These are phyloP conservation scores for Sarcophilus harrisii DNA, from an alignment of 2,797 vertebrate genomes.

Conservation along the genomic window DNA sequence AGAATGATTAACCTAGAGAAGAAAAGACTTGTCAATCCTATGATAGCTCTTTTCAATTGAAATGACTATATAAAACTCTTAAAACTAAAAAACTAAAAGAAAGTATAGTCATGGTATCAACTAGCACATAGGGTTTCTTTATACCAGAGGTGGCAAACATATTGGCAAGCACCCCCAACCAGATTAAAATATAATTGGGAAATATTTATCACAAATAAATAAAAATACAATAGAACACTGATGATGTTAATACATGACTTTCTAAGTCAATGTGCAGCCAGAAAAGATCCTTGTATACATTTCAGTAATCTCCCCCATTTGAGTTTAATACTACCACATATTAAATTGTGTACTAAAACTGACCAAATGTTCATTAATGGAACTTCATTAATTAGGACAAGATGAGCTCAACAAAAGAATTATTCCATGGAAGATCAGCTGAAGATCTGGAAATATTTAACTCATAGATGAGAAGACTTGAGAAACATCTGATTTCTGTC, in stretches of 20 bases:
- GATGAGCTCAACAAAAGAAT: neutral
- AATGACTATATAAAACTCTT: neutral
- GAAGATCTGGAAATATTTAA: neutral
- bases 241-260: neutral
- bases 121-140: neutral
- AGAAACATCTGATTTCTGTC: neutral
- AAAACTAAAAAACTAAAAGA: neutral
- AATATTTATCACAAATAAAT: neutral
- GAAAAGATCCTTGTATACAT: neutral
- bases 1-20: neutral
- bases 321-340: neutral
- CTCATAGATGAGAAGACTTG: neutral
- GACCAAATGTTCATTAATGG: neutral
- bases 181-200: neutral
- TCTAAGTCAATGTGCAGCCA: neutral
- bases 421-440: neutral
- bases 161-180: neutral
- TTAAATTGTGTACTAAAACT: neutral
- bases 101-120: neutral
- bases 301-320: neutral
- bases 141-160: neutral
- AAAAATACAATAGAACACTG: neutral
- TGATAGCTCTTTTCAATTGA: neutral
- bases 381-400: neutral
- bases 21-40: neutral